phyloP scores from a whole-genome alignment of 2,113 vertebrate genomes.

The Turdus rufiventris region DNA sequence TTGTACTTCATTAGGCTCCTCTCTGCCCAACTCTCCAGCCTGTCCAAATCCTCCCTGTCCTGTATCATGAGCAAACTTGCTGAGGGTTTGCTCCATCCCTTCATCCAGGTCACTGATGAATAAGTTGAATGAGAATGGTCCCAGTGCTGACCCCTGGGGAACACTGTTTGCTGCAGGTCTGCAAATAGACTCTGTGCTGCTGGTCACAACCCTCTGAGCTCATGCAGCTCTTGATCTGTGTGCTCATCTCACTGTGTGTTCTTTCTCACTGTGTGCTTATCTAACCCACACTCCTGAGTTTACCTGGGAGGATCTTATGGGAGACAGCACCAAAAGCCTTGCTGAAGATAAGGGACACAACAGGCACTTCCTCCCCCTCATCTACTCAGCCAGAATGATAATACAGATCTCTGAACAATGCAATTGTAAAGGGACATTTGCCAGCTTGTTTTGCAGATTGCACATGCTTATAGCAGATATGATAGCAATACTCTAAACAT shows the following conservation, averaged over 20 bases:
- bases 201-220: background rate
- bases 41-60: background rate
- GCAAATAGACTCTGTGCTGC: background rate
- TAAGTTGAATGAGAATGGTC: background rate
- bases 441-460: background rate
- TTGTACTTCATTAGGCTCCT: background rate
- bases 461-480: background rate
- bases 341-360: background rate
- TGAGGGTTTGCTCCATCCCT: background rate
- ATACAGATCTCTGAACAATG: background rate
- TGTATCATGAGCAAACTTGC: background rate
- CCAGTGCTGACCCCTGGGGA: background rate
- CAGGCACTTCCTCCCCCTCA: background rate
- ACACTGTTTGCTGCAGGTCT: background rate
- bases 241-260: background rate
- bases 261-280: background rate
- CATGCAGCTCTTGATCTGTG: fast-evolving
- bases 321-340: background rate
- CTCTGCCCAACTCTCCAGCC: background rate
- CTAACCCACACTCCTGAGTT: background rate
- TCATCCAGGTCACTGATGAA: background rate
- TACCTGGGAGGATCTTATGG: background rate
- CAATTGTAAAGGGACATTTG: background rate
- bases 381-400: background rate
- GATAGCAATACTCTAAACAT: background rate